phyloP scores from a whole-genome alignment of 2,888 invertebrate species.

The Parelbella ahira region DNA sequence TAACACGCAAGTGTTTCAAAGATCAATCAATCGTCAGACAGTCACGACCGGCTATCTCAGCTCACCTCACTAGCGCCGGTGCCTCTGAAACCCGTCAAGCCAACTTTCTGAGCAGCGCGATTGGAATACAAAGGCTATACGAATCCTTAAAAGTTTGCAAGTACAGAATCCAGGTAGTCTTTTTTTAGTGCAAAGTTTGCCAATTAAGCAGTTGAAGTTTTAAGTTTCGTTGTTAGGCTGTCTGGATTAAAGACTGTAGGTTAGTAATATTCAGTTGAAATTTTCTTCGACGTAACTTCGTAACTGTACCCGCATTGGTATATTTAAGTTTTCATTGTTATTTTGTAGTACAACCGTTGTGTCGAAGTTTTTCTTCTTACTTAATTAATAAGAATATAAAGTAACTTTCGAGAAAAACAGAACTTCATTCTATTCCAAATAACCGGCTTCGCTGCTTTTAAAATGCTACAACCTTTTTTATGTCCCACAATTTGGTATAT shows the following conservation, averaged over 20 bases:
- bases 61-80: too few species aligned
- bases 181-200: constrained; percentile 61
- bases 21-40: constrained; percentile 37
- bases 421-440: too few species aligned
- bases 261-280: constrained; percentile 15
- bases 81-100: too few species aligned
- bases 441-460: too few species aligned
- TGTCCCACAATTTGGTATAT: too few species aligned
- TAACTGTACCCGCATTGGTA: too few species aligned
- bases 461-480: too few species aligned
- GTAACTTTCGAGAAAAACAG: too few species aligned
- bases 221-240: constrained; percentile 44
- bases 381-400: too few species aligned
- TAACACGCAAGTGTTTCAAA: constrained; percentile 31
- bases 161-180: constrained; percentile 47
- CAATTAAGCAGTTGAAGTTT: constrained; percentile 52
- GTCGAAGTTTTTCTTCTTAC: too few species aligned
- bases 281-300: constrained; percentile 3
- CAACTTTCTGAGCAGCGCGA: neutral
- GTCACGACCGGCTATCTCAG: constrained; percentile 9
- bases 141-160: constrained; percentile 39
- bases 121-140: constrained; percentile 22
- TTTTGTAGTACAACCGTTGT: too few species aligned
- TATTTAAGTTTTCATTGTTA: too few species aligned
- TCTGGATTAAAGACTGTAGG: constrained; percentile 24